Percentiles rank a stretch among this genome's conserved stretches.
phyloP scores from a whole-genome alignment of 2,888 invertebrate genomes.

The Aelia acuminata region DNA sequence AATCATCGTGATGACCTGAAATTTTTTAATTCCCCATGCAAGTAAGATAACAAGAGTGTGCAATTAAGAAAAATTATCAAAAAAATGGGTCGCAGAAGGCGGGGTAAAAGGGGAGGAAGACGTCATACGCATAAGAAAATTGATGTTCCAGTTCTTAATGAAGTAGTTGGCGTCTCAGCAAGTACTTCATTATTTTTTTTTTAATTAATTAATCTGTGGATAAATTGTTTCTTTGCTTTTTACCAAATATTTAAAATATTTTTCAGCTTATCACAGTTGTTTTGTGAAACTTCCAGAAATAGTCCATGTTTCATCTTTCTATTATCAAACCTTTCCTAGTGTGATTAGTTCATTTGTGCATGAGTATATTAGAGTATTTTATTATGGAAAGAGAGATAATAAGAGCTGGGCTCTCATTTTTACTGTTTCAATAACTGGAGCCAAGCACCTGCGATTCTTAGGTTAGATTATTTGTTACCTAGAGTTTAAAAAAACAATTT shows the following conservation, averaged over 20 bases:
- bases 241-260: slow-evolving; percentile 23
- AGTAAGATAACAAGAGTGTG: neutral
- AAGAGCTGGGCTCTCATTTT: neutral
- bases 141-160: neutral
- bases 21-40: neutral
- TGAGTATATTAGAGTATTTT: neutral
- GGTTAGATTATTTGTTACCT: slow-evolving; percentile 31
- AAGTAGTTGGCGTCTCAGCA: slow-evolving; percentile 36
- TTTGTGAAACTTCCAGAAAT: slow-evolving; percentile 41
- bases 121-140: neutral
- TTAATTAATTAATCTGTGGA: neutral
- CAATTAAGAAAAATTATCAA: neutral
- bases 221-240: neutral
- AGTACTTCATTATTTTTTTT: slow-evolving; percentile 50
- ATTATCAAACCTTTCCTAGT: neutral
- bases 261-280: slow-evolving; percentile 35
- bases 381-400: neutral
- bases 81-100: slow-evolving; percentile 4
- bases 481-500: neutral
- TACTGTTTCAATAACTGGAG: neutral
- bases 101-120: slow-evolving; percentile 41
- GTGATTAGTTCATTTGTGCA: slow-evolving; percentile 40
- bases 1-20: neutral
- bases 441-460: slow-evolving; percentile 10
- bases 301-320: slow-evolving; percentile 22